phyloP scores from a whole-genome alignment of 1,140 invertebrate species.

The Pachyrhynchus sulphureomaculatus region DNA sequence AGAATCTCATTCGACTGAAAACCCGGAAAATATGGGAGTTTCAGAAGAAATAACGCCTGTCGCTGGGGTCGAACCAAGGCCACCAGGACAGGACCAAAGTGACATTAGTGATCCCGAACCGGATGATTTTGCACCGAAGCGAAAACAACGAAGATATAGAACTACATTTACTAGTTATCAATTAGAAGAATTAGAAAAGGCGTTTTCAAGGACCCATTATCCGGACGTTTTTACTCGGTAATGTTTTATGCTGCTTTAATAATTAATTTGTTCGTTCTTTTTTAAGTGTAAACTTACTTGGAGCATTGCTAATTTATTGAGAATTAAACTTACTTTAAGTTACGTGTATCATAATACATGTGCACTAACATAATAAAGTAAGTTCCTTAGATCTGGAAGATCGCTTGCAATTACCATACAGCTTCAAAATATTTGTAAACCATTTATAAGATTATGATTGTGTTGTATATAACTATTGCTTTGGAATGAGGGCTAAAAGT shows the following conservation, averaged over 20 bases:
- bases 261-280: no score
- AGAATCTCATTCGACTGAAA: constrained; percentile 48
- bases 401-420: no score
- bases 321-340: no score
- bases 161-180: constrained; percentile 96
- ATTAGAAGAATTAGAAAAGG: constrained; percentile 95
- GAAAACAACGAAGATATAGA: constrained; percentile 88
- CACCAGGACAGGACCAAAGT: constrained; percentile 34
- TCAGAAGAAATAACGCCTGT: constrained; percentile 48
- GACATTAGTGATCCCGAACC: constrained; percentile 67
- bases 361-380: no score
- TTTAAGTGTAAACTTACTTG: no score
- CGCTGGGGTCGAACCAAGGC: constrained; percentile 45
- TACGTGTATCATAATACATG: no score
- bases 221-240: constrained; percentile 97
- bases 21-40: constrained; percentile 48
- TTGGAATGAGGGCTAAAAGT: no score
- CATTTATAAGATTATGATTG: no score
- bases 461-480: no score
- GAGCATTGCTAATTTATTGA: no score
- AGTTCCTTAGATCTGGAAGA: no score
- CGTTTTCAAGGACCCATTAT: constrained; percentile 95
- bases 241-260: constrained; percentile 33
- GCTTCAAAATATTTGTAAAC: no score
- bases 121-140: constrained; percentile 82